phyloP scores from a whole-genome alignment of 2,797 vertebrate species.

The Gadopsis bispinosus region DNA sequence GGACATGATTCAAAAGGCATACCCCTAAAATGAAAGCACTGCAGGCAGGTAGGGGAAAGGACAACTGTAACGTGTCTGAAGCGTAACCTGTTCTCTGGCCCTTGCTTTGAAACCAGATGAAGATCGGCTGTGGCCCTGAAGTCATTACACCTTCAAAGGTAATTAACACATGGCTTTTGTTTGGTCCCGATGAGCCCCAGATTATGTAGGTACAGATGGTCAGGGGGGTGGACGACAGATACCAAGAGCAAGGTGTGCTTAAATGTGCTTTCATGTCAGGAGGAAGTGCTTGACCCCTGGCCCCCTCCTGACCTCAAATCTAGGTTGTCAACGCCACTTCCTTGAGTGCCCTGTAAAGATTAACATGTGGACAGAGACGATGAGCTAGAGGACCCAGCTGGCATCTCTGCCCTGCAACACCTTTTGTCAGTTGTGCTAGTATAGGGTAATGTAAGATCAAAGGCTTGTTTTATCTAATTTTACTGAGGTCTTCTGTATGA shows the following conservation, averaged over 20 bases:
- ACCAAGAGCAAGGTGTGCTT: conserved; percentile 85
- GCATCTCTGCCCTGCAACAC: conserved; percentile 59
- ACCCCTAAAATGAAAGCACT: conserved; percentile 56
- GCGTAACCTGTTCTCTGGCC: conserved; percentile 79
- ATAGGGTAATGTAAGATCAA: conserved; percentile 56
- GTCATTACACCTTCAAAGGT: conserved; percentile 88
- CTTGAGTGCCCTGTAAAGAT: conserved; percentile 82
- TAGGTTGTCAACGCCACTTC: conserved; percentile 84
- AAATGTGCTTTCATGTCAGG: conserved; percentile 87
- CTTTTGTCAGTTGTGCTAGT: conserved; percentile 61
- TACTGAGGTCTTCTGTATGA: conserved; percentile 24
- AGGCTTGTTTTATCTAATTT: conserved; percentile 46
- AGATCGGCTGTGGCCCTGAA: conserved; percentile 80
- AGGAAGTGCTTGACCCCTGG: conserved; percentile 84
- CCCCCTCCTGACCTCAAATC: conserved; percentile 83
- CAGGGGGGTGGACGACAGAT: conserved; percentile 72
- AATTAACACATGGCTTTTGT: conserved; percentile 89
- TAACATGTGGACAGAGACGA: conserved; percentile 82
- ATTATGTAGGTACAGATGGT: conserved; percentile 86
- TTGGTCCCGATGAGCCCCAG: conserved; percentile 82
- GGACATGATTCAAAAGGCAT: conserved; percentile 25
- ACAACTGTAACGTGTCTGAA: conserved; percentile 80
- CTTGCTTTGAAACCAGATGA: conserved; percentile 85
- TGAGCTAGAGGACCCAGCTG: conserved; percentile 70
- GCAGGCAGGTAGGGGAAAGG: conserved; percentile 63